A percentile compares a stretch with the other conserved stretches of the same genome.
These are phyloP conservation scores for Cynopterus sphinx DNA, from an alignment of 2,797 vertebrate genomes.

Conservation along the genomic window DNA sequence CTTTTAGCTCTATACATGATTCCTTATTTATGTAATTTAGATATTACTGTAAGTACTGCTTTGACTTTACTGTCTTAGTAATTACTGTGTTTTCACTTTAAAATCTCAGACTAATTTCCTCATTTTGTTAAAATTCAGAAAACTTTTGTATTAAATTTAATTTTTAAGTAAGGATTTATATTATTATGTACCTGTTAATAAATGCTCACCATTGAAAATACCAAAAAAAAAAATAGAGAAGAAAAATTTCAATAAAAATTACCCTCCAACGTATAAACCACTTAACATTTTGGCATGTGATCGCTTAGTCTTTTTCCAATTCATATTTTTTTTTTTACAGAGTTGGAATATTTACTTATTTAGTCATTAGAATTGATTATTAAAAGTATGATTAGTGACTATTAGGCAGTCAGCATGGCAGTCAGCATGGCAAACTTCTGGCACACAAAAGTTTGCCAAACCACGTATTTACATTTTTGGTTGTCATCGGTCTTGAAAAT, in stretches of 20 bases:
- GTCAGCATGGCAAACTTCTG: neutral
- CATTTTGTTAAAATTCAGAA: neutral
- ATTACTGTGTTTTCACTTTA: neutral
- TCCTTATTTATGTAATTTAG: neutral
- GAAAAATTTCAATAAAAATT: neutral
- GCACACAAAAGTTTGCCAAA: neutral
- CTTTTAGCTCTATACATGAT: neutral
- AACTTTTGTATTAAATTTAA: neutral
- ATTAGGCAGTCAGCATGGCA: neutral
- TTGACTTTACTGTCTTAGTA: neutral
- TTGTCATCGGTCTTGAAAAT: neutral
- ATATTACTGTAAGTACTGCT: neutral
- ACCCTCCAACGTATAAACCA: neutral
- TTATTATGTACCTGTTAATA: neutral
- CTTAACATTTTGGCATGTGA: neutral
- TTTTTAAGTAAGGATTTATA: slow-evolving; percentile 6
- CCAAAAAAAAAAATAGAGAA: neutral
- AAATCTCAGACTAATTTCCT: neutral
- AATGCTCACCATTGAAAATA: neutral
- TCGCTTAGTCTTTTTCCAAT: neutral
- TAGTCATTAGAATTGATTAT: neutral
- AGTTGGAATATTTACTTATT: neutral
- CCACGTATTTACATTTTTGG: neutral
- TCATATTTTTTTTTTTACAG: neutral
- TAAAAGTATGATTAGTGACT: neutral